Base-by-base conservation (phyloP, 2,888 invertebrate genomes). In the Chrysolina haemoptera region DNA sequence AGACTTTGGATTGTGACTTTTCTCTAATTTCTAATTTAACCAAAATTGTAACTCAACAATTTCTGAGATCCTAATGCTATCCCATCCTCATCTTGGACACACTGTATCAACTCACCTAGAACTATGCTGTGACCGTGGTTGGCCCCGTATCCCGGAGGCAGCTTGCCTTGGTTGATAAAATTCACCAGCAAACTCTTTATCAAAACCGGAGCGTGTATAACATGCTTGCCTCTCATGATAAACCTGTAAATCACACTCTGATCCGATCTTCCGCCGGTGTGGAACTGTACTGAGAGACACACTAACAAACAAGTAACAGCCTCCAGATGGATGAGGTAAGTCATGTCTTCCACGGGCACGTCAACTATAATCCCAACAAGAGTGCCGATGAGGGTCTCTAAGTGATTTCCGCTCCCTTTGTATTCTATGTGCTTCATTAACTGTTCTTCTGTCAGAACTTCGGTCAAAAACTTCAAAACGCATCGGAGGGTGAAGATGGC, bases 361-460 rank as follows among this genome's bases (percentile, higher is more conserved):
- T 96, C 95, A 1, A 95, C 94, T 59, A 96, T 90, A 1, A 96
- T 91, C 77, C 95, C 94, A 11, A 96, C 92, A 2, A 97, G 89
- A 0, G 94, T 91, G 80, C 93, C 93, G 71, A 96, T 90, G 46
- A 97, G 90, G 84, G 93, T 90, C 84, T 95, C 96, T 11, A 95
- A 89, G 9, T 92, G 83, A 63, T 81, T 78, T 62, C 82, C 83
- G 79, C 78, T 82, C 74, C 87, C 85, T 77, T 90, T 88, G 22
- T 89, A 89, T 85, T 96, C 95, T 79, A 97, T 92, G 85, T 98
- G 96, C 79, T 94, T 92, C 68, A 96, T 90, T 79, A 98, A 89
- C 79, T 96, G 95, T 79, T 95, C 95, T 87, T 98, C 98, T 0
- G 95, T 94, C 14, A 97, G 92, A 81, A 95, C 95, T 87, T 98